phyloP scores from a whole-genome alignment of 2,888 invertebrate species.

The Oscheius sp. region DNA sequence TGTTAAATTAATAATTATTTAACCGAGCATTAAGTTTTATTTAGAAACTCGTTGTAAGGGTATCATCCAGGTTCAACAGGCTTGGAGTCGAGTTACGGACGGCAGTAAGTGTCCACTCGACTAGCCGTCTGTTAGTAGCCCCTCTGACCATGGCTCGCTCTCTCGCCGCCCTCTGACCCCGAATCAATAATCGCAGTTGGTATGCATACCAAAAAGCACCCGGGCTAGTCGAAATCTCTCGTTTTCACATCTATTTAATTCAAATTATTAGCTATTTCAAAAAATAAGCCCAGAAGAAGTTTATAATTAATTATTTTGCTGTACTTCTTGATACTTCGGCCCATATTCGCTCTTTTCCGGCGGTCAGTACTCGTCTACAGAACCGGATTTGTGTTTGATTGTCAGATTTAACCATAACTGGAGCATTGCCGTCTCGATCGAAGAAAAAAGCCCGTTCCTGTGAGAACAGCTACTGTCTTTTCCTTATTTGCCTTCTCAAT shows the following conservation, averaged over 20 bases:
- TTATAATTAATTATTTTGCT: not conserved
- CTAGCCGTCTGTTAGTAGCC: conserved; percentile 19
- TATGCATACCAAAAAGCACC: conserved; percentile 37
- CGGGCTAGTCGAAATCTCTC: not conserved
- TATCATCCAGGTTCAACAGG: not conserved
- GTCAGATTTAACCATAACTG: not conserved
- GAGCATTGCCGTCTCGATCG: not conserved
- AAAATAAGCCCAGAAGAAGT: not conserved
- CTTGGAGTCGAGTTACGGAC: too few relatives aligned
- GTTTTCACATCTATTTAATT: not conserved
- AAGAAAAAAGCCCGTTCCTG: too few relatives aligned
- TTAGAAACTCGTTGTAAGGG: too few relatives aligned
- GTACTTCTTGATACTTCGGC: not conserved
- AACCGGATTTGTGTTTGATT: not conserved
- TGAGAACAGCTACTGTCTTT: too few relatives aligned
- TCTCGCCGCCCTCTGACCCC: conserved; percentile 41
- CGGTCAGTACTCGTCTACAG: too few relatives aligned
- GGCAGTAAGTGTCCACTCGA: conserved; percentile 15
- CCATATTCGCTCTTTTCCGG: too few relatives aligned
- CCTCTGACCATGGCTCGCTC: conserved; percentile 35
- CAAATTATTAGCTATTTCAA: not conserved
- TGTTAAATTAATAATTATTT: too few relatives aligned
- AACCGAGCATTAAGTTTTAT: too few relatives aligned
- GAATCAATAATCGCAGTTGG: conserved; percentile 13
- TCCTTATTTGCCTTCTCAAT: too few relatives aligned